Conservation (phyloP, 2,797 vertebrate genomes). For the Esox masquinongy region DNA sequence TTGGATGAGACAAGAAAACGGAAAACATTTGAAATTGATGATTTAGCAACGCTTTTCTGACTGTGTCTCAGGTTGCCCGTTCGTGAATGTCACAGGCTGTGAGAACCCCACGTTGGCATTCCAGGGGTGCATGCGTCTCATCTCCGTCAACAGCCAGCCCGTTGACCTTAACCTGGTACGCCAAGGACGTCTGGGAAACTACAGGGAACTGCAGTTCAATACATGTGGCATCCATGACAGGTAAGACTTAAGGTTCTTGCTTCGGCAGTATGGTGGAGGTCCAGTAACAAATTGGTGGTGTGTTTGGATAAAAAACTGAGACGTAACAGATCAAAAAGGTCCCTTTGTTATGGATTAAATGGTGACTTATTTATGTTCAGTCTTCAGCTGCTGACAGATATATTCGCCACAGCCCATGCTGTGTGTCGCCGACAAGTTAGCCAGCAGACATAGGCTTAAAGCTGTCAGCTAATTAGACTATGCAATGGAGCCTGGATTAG, state of each 20-base stretch:
- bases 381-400: constrained; percentile 41
- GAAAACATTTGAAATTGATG: background rate
- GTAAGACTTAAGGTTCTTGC: constrained; percentile 65
- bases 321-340: background rate
- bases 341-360: too few relatives aligned
- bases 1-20: background rate
- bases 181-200: constrained; percentile 90
- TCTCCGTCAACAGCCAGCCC: constrained; percentile 91
- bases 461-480: constrained; percentile 69
- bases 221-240: constrained; percentile 96
- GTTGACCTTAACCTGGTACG: constrained; percentile 89
- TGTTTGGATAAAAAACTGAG: background rate
- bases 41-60: background rate
- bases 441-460: constrained; percentile 57
- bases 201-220: constrained; percentile 92
- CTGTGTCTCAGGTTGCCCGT: constrained; percentile 30
- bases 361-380: background rate
- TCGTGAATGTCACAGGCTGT: constrained; percentile 77
- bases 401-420: constrained; percentile 31
- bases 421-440: constrained; percentile 60
- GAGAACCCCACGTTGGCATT: constrained; percentile 83
- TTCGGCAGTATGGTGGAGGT: background rate
- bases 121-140: constrained; percentile 95
- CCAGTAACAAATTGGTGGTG: background rate
- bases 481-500: constrained; percentile 41